Base-by-base conservation (phyloP, 2,888 invertebrate genomes). In the Watsonalla cultraria region DNA sequence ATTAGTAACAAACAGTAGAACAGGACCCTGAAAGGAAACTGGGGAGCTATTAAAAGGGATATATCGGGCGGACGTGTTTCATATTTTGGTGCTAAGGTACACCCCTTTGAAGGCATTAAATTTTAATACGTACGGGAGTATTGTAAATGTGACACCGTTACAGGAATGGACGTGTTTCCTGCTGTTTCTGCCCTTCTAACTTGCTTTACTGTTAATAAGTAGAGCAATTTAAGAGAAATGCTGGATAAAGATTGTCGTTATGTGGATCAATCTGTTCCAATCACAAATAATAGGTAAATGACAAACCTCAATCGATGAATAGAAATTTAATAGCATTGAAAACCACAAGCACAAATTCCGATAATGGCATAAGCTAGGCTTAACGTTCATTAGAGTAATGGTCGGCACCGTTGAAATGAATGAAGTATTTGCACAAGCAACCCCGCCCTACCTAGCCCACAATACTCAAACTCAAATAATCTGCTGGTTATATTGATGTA, bases 1-100 rank as follows among this genome's bases (percentile, higher is more conserved):
- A 72, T 77, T 83, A 79, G 76, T 82, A 83, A 84, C 84, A 80
- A 77, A 71, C 65, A 62, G 47, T 64, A 62, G 61, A 64, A 64
- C 64, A 58, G 60, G 64, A 60, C 66, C 70, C 61, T 68, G 64
- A 64, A 71, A 72, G 73, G 71, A 72, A 65, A 65, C 66, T 71
- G 68, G 70, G 71, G 55, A 65, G 64, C 70, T 72, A 76, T 78
- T 74, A 78, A 74, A 24, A 72, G 72, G 72, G 72, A 76, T 72
- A 65, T 80, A 82, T 81, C 76, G 74, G 67, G 62, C 64, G 68
- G 75, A 76, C 76, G 73, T 78, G 79, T 72, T 72, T 70, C 65
- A 62, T 66, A 65, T 65, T 66, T 60, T 46, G 53, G 46, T 46
- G 24, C 34, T 2, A 37, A 49, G 33, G 49, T 54, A 42, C 47